Evolutionary conservation across 2,113 vertebrate species (phyloP), one percentile per base, ranked within the genome.

Genomic region (Odobenus rosmarus): DNA sequence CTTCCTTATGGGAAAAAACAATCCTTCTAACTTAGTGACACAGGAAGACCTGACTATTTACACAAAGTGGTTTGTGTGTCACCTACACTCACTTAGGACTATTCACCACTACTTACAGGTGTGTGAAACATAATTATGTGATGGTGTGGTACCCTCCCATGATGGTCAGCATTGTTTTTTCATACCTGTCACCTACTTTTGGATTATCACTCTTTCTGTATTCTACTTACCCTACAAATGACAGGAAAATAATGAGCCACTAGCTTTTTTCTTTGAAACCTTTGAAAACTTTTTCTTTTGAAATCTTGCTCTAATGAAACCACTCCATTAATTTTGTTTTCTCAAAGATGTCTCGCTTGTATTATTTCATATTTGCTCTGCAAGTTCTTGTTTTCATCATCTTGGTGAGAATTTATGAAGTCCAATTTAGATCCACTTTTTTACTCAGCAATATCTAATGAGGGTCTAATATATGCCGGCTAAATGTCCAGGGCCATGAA

Each of bases 31-130:
- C 85, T 88, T 97, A 74, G 97, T 99, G 93, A 98, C 97, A 7
- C 97, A 85, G 95, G 99, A 99, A 55, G 99, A 99, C 55, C 94
- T 98, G 89, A 51, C 97, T 57, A 98, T 99, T 95, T 99, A 99
- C 69, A 98, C 98, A 4, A 97, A 84, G 64, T 99, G 99, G 98
- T 95, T 99, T 59, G 83, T 99, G 93, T 99, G 98, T 90, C 98
- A 99, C 53, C 92, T 99, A 42, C 98, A 98, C 69, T 99, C 98
- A 55, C 91, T 99, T 42, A 98, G 98, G 77, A 97, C 96, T 24
- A 77, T 99, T 96, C 98, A 99, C 92, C 77, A 0, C 94, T 99
- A 99, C 96, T 94, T 99, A 42, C 96, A 95, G 98, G 99, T 99
- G 97, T 4, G 11, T 85, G 64, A 95, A 79, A 24, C 76, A 10